Conservation (phyloP, 2,113 vertebrate genomes). For the Myotis lucifugus region DNA sequence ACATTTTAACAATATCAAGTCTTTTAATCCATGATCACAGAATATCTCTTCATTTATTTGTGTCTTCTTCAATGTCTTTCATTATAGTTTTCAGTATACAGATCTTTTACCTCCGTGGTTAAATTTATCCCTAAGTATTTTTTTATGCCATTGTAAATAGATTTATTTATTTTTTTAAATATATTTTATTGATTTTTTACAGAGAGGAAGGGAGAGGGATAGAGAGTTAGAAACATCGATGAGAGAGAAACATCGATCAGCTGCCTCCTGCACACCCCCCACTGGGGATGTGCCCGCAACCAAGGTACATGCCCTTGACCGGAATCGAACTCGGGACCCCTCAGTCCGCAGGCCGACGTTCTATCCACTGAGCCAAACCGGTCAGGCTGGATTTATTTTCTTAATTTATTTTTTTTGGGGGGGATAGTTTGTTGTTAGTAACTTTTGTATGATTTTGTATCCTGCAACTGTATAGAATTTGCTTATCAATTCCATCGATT, state of each 20-base stretch:
- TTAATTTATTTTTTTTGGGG: not conserved
- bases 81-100: not conserved
- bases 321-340: too few species aligned
- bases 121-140: not conserved
- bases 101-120: not conserved
- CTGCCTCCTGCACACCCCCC: too few species aligned
- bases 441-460: not conserved
- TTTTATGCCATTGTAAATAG: not conserved
- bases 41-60: not conserved
- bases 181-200: too few species aligned
- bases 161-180: not conserved
- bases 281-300: too few species aligned
- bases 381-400: not conserved
- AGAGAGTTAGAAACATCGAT: too few species aligned
- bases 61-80: not conserved
- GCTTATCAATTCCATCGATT: not conserved
- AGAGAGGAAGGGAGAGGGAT: too few species aligned
- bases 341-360: too few species aligned
- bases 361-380: too few species aligned
- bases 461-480: not conserved
- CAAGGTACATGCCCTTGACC: too few species aligned
- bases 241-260: too few species aligned
- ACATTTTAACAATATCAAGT: not conserved
- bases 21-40: not conserved
- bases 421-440: not conserved